These are phyloP conservation scores for Strigamia crassipes DNA, from an alignment of 2,888 invertebrate genomes.

Conservation along the genomic window DNA sequence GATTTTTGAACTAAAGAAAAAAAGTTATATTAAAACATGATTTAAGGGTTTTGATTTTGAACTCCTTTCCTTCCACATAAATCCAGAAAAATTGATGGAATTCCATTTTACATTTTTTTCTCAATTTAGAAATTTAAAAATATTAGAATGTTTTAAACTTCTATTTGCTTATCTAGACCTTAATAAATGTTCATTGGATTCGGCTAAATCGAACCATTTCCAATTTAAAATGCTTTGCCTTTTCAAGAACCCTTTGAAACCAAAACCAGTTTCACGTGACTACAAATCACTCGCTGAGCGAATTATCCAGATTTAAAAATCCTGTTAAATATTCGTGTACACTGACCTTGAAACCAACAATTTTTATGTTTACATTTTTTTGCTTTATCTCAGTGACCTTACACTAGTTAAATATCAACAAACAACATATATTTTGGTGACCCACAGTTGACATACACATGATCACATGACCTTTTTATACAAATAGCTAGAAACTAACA, in stretches of 20 bases:
- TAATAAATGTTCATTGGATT: not conserved
- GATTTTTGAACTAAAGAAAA: constrained; percentile 14
- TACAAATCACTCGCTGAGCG: not conserved
- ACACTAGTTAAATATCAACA: not conserved
- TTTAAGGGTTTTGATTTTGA: constrained; percentile 25
- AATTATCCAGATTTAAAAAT: constrained; percentile 15
- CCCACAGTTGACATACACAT: not conserved
- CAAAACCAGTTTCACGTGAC: constrained; percentile 19
- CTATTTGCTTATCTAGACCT: no score
- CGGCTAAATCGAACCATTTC: not conserved
- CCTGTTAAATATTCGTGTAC: constrained; percentile 12
- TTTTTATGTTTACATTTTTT: not conserved
- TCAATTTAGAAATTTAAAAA: not conserved
- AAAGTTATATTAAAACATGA: constrained; percentile 3
- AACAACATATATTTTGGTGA: not conserved
- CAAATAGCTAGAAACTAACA: not conserved
- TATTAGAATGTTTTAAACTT: not conserved
- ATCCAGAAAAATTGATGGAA: not conserved
- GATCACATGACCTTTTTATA: not conserved
- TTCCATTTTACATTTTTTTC: not conserved
- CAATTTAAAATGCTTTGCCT: not conserved
- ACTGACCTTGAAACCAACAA: constrained; percentile 19
- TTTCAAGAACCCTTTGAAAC: not conserved
- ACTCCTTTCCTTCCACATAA: not conserved
- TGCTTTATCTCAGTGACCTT: not conserved